These are phyloP conservation scores for Lithobates sylvaticus DNA, from an alignment of 2,797 vertebrate species.

Conservation along the genomic window DNA sequence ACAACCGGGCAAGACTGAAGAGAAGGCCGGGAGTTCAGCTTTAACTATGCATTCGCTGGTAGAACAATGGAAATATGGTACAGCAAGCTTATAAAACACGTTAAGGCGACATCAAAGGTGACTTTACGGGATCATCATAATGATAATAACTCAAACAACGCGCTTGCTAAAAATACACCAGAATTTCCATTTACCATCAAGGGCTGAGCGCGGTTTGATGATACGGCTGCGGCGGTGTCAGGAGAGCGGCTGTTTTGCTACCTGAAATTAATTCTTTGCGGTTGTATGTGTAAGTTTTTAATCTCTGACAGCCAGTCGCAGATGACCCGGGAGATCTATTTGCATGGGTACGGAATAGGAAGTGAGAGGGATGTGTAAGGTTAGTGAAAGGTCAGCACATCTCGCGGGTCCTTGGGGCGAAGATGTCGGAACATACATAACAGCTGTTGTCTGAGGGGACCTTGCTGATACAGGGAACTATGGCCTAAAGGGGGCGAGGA, in stretches of 20 bases:
- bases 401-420: slow-evolving; percentile 35
- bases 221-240: neutral
- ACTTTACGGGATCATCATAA: no score
- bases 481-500: neutral
- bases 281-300: slow-evolving; percentile 46
- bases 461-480: slow-evolving; percentile 11
- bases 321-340: slow-evolving; percentile 52
- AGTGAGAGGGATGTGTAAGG: slow-evolving; percentile 36
- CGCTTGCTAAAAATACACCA: no score
- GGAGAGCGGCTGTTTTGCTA: slow-evolving; percentile 24
- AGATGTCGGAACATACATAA: slow-evolving; percentile 43
- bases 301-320: slow-evolving; percentile 46
- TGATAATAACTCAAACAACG: no score
- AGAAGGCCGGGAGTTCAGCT: no score
- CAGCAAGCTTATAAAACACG: no score
- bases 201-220: neutral
- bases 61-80: no score
- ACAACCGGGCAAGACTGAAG: no score
- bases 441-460: slow-evolving; percentile 31
- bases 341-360: slow-evolving; percentile 52
- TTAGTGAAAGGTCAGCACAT: slow-evolving; percentile 46
- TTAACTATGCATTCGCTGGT: no score
- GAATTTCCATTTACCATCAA: neutral
- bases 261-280: slow-evolving; percentile 45
- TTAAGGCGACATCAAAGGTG: no score